These are phyloP conservation scores for Itoplectis maculator DNA, from an alignment of 2,888 invertebrate genomes.

Conservation along the genomic window DNA sequence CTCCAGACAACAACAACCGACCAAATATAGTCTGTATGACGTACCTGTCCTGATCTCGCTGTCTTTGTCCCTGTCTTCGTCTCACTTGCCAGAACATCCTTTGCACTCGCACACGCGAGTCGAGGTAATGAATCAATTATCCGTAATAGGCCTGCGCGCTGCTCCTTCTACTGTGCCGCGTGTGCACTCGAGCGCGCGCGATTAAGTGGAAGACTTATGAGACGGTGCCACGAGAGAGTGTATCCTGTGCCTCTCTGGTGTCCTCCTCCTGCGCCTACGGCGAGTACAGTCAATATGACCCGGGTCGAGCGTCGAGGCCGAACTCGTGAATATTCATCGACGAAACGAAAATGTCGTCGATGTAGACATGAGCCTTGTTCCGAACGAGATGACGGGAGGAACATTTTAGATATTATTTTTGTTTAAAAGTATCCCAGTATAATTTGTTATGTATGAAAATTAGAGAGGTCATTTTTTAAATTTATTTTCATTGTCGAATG, in stretches of 20 bases:
- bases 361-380: too few species aligned
- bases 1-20: constrained; percentile 75
- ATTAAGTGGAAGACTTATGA: constrained; percentile 57
- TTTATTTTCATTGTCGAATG: too few species aligned
- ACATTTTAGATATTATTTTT: too few species aligned
- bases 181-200: constrained; percentile 44
- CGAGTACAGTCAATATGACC: neutral
- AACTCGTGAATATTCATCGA: neutral
- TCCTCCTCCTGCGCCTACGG: neutral
- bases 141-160: constrained; percentile 72
- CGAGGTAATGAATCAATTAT: constrained; percentile 78
- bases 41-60: neutral
- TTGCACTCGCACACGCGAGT: constrained; percentile 67
- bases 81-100: constrained; percentile 3
- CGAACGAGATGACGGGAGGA: too few species aligned
- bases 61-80: neutral
- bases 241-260: too few species aligned
- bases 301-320: neutral
- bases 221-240: constrained; percentile 48
- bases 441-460: too few species aligned
- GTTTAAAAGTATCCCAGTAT: too few species aligned
- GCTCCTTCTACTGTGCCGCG: constrained; percentile 23
- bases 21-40: constrained; percentile 68
- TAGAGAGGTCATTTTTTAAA: too few species aligned
- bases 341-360: neutral